These are phyloP conservation scores for Vidua macroura DNA, from an alignment of 2,113 vertebrate species.

Conservation along the genomic window DNA sequence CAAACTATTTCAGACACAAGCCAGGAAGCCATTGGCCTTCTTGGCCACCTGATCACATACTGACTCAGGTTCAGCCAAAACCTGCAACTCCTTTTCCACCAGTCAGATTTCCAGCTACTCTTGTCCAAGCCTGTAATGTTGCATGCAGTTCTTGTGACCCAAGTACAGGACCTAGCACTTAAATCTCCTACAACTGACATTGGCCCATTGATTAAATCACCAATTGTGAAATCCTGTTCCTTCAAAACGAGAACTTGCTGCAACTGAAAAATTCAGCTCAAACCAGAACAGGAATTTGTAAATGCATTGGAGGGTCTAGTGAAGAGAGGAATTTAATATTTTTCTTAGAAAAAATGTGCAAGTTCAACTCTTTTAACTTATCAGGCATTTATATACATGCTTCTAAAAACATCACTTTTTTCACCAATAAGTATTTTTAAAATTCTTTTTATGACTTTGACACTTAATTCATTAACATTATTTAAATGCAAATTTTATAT, in stretches of 20 bases:
- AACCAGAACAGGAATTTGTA: not conserved
- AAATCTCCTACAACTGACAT: accelerated
- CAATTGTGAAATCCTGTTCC: not conserved
- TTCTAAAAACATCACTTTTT: not conserved
- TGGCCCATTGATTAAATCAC: not conserved
- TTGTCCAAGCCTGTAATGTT: not conserved
- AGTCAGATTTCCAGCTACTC: not conserved
- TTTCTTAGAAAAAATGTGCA: not conserved
- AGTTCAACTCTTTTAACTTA: not conserved
- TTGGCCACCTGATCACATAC: not conserved
- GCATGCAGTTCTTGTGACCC: not conserved
- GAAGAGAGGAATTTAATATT: not conserved
- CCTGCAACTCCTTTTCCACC: not conserved
- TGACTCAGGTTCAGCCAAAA: not conserved
- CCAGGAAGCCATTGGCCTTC: not conserved
- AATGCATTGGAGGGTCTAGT: not conserved
- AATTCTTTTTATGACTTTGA: not conserved
- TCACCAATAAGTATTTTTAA: not conserved
- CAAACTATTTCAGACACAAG: not conserved
- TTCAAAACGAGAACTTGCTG: not conserved
- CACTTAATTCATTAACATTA: not conserved
- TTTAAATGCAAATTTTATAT: slow-evolving; percentile 21
- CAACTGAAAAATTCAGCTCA: not conserved
- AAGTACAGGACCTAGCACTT: not conserved
- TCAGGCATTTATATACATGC: not conserved